phyloP scores from a whole-genome alignment of 2,888 invertebrate genomes.

The Xanthia icteritia region DNA sequence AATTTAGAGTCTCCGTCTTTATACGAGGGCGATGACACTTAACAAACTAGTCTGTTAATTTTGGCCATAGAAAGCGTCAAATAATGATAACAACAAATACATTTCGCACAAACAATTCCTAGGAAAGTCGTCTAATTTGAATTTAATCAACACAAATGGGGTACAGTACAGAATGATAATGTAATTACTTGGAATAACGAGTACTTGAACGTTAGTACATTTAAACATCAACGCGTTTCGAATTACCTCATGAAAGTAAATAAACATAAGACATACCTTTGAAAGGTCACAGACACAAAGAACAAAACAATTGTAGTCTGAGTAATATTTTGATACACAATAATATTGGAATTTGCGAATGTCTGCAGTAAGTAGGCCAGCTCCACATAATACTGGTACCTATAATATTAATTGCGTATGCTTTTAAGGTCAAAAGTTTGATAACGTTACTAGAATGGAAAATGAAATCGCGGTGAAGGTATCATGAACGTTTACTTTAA shows the following conservation, averaged over 20 bases:
- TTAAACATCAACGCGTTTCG: slow-evolving; percentile 24
- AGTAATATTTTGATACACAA: slow-evolving; percentile 70
- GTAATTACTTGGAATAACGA: slow-evolving; percentile 10
- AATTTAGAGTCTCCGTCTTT: not conserved
- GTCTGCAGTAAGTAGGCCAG: slow-evolving; percentile 74
- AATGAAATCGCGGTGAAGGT: slow-evolving; percentile 34
- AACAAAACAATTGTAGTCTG: slow-evolving; percentile 64
- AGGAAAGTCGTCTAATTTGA: slow-evolving; percentile 47
- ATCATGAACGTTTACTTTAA: slow-evolving; percentile 26
- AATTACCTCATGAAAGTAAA: slow-evolving; percentile 58
- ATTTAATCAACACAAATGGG: slow-evolving; percentile 40
- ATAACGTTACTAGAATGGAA: slow-evolving; percentile 43
- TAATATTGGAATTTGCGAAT: slow-evolving; percentile 75
- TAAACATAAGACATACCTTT: slow-evolving; percentile 49
- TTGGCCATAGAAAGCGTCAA: slow-evolving; percentile 30
- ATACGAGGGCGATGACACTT: slow-evolving; percentile 20
- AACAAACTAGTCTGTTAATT: slow-evolving; percentile 22
- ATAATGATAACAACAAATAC: slow-evolving; percentile 38
- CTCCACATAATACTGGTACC: slow-evolving; percentile 47
- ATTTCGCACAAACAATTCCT: slow-evolving; percentile 30
- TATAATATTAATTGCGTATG: slow-evolving; percentile 43
- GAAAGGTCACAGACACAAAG: slow-evolving; percentile 65
- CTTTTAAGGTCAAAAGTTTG: slow-evolving; percentile 59
- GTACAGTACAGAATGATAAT: slow-evolving; percentile 7
- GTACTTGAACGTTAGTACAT: slow-evolving; percentile 5